Percentiles rank a stretch among this genome's conserved stretches.
Evolutionary conservation across 2,888 invertebrate species (phyloP).

Genomic region (Eilema depressum): DNA sequence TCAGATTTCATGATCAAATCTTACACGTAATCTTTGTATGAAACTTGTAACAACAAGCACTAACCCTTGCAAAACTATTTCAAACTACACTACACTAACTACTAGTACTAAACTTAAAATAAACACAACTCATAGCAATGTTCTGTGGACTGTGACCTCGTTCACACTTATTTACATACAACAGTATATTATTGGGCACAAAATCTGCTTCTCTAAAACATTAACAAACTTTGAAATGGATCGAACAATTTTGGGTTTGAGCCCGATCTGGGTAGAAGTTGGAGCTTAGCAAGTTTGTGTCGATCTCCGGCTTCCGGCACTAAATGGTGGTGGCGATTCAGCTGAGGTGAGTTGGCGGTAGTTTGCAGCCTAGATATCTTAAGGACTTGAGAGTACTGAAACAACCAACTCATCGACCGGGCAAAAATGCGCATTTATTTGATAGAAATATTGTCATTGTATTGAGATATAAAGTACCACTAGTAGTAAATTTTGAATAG

Average conservation of each 20-base stretch:
- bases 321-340: slow-evolving; percentile 64
- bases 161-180: background rate
- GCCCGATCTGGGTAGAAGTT: slow-evolving; percentile 57
- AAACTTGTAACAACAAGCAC: background rate
- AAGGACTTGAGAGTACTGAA: slow-evolving; percentile 27
- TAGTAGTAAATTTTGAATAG: background rate
- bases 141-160: too few relatives aligned
- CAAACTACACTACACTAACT: too few relatives aligned
- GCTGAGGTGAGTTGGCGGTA: slow-evolving; percentile 45
- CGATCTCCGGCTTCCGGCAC: slow-evolving; percentile 63
- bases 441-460: background rate
- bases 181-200: background rate
- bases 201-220: slow-evolving; percentile 2
- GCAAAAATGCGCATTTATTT: background rate
- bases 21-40: background rate
- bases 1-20: too few relatives aligned
- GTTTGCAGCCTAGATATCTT: slow-evolving; percentile 36
- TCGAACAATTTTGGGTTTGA: slow-evolving; percentile 58
- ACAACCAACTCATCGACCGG: slow-evolving; percentile 15
- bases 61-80: background rate
- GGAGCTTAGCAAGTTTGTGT: slow-evolving; percentile 58
- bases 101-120: background rate
- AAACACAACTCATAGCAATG: background rate
- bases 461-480: background rate
- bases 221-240: slow-evolving; percentile 48